A percentile compares a stretch with the other conserved stretches of the same genome.
These are phyloP conservation scores for Ophion obscuratus DNA, from an alignment of 2,888 invertebrate genomes.

Conservation along the genomic window DNA sequence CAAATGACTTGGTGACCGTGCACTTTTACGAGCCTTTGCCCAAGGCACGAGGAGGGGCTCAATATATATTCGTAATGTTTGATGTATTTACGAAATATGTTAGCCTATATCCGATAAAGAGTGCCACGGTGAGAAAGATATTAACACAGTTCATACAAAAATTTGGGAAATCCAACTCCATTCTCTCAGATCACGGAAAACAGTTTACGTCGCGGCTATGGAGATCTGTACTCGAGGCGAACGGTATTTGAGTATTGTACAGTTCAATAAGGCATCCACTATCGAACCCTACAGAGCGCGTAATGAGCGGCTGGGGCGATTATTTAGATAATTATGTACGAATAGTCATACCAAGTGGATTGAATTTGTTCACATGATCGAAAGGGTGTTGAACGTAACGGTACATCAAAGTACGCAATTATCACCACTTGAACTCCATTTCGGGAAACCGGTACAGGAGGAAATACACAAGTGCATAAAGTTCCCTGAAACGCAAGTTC, in stretches of 20 bases:
- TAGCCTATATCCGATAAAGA: conserved; percentile 55
- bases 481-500: too few species aligned
- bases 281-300: conserved; percentile 61
- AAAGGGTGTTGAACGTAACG: conserved; percentile 58
- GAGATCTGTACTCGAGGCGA: conserved; percentile 23
- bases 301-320: conserved; percentile 62
- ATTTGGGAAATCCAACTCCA: conserved; percentile 42
- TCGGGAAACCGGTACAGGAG: neutral
- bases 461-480: neutral
- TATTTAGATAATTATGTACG: conserved; percentile 63
- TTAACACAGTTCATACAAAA: conserved; percentile 32
- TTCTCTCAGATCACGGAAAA: conserved; percentile 56
- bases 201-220: conserved; percentile 55
- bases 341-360: conserved; percentile 64
- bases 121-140: conserved; percentile 42
- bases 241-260: conserved; percentile 24
- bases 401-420: conserved; percentile 47
- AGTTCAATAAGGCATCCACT: conserved; percentile 54
- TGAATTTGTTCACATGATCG: conserved; percentile 46
- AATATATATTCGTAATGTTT: conserved; percentile 63
- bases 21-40: conserved; percentile 67
- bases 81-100: conserved; percentile 59
- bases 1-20: conserved; percentile 52
- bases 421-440: neutral
- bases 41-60: conserved; percentile 37